phyloP scores from a whole-genome alignment of 2,888 invertebrate genomes.

The Elaeidobius kamerunicus region DNA sequence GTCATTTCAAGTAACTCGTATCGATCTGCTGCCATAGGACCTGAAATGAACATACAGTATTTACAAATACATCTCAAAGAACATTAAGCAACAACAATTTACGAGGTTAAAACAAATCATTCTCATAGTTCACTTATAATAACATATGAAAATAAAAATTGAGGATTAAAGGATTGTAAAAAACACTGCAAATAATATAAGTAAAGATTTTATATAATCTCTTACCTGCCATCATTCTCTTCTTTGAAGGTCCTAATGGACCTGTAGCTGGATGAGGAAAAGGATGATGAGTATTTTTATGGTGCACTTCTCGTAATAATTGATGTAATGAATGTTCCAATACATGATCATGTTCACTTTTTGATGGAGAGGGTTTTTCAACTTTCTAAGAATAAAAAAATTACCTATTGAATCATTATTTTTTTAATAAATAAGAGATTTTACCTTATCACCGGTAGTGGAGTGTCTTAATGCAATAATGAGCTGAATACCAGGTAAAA shows the following conservation, averaged over 20 bases:
- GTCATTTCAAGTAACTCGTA: constrained; percentile 87
- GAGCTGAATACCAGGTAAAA: constrained; percentile 88
- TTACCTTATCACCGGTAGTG: constrained; percentile 56
- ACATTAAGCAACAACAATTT: no score
- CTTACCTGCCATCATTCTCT: constrained; percentile 79
- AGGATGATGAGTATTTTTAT: constrained; percentile 88
- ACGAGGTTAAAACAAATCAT: no score
- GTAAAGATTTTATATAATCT: no score
- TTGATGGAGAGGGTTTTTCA: constrained; percentile 51
- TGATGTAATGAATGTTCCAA: constrained; percentile 95
- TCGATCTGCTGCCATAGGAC: constrained; percentile 86
- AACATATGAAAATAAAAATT: no score
- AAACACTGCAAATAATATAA: no score
- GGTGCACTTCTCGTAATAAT: constrained; percentile 86
- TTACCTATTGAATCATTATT: background rate
- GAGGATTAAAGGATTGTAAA: no score
- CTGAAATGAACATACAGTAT: constrained; percentile 44
- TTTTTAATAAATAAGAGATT: background rate
- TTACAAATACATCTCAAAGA: no score
- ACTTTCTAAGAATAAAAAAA: constrained; percentile 46
- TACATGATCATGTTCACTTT: constrained; percentile 90
- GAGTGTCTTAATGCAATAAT: constrained; percentile 81
- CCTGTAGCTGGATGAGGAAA: constrained; percentile 95
- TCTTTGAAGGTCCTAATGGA: constrained; percentile 88
- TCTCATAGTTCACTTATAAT: no score